Conservation (phyloP, 2,113 vertebrate genomes). For the Colossoma macropomum region DNA sequence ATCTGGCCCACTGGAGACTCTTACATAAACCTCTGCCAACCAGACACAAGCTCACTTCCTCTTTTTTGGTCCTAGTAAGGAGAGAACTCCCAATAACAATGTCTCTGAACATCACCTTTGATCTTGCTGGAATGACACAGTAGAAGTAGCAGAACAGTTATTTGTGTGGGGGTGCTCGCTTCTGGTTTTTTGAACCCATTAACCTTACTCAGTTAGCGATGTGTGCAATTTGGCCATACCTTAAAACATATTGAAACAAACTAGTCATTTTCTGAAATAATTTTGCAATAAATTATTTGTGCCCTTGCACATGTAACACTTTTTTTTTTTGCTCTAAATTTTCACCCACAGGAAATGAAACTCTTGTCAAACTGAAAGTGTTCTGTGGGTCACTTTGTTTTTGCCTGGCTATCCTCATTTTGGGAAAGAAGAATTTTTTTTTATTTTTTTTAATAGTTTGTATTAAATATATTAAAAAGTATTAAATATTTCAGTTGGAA, state of each 20-base stretch:
- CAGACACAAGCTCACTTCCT: conserved; percentile 14
- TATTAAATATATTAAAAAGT: too few relatives aligned
- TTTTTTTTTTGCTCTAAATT: too few relatives aligned
- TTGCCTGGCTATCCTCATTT: too few relatives aligned
- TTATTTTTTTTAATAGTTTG: too few relatives aligned
- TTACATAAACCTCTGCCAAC: conserved; percentile 44
- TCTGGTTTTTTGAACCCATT: neutral
- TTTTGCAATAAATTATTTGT: too few relatives aligned
- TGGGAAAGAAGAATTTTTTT: too few relatives aligned
- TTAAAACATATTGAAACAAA: neutral
- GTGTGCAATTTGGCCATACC: neutral
- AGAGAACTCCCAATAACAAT: conserved; percentile 1
- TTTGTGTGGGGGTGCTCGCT: neutral
- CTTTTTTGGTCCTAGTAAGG: conserved; percentile 7
- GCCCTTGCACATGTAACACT: too few relatives aligned
- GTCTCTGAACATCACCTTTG: neutral
- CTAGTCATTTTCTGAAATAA: too few relatives aligned
- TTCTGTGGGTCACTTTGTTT: too few relatives aligned
- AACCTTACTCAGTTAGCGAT: neutral
- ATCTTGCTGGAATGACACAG: neutral
- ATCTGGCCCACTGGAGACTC: conserved; percentile 51
- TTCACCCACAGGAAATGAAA: too few relatives aligned
- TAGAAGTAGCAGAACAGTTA: neutral
- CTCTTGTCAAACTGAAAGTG: too few relatives aligned
- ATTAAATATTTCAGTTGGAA: too few relatives aligned